Evolutionary conservation across 2,113 vertebrate species (phyloP), one percentile per base, ranked within the genome.

Genomic region (Rhinoderma darwinii): DNA sequence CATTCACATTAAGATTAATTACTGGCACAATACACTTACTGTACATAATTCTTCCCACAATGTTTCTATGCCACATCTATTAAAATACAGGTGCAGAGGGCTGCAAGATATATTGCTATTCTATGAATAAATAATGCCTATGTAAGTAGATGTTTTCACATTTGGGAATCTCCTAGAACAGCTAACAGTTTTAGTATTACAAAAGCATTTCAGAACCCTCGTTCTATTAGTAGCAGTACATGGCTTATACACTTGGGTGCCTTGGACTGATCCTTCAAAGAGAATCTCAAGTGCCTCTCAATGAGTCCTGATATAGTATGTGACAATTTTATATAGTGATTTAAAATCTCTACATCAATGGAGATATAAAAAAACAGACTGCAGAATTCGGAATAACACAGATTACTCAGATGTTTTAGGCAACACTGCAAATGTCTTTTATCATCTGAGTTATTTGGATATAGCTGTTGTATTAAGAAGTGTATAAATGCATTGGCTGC

Each of bases 251-350:
- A 80, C 77, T 59, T 17, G 18, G 51, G 77, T 59, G 35, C 35
- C 20, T 80, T 80, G 7, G 27, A 77, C 39, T 27, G n/a, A 59
- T 80, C 50, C 77, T 59, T 61, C 54, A 39, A 56, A 56, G 50
- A 37, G 32, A 79, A 80, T 37, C 54, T 80, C 50, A 25, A 59
- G 30, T 4, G 18, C 30, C 20, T 56, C 50, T 32, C 7, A 2
- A 5, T 51, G 44, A 51, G 32, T 25, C 35, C 32, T 56, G 47
- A 59, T 37, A n/a, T n/a, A n/a, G n/a, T n/a, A 56, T 56, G 32
- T 56, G 32, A 37, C 47, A 59, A 56, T 79, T 56, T 25, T 56
- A 79, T 79, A 9, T 12, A n/a, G 54, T n/a, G 77, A 39, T 80
- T 80, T 56, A n/a, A n/a, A 59, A 30, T 61, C 51, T 61, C 11